Conservation (phyloP, 2,797 vertebrate species). For the Hippopotamyrus pictus region DNA sequence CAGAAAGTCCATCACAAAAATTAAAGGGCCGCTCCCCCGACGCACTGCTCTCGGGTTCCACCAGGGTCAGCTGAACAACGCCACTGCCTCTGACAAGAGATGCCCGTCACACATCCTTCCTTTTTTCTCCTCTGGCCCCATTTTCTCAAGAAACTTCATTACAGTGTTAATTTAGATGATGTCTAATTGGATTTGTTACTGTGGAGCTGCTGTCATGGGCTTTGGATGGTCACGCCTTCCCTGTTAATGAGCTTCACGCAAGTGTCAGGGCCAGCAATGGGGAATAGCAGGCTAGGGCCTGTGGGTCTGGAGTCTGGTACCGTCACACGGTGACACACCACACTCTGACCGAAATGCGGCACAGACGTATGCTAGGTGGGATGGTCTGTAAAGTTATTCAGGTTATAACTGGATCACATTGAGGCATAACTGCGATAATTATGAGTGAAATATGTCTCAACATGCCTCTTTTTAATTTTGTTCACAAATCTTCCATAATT, state of each 20-base stretch:
- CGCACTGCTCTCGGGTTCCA: not conserved
- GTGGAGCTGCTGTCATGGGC: constrained; percentile 1
- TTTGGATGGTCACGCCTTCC: not conserved
- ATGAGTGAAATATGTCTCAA: not conserved
- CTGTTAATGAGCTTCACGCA: constrained; percentile 1
- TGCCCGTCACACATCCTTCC: not conserved
- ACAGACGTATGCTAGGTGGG: not conserved
- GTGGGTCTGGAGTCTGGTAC: not conserved
- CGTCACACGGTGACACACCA: not conserved
- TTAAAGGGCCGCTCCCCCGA: not conserved
- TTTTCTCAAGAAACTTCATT: constrained; percentile 48
- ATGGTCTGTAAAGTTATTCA: not conserved
- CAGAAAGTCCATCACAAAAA: not conserved
- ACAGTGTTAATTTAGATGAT: constrained; percentile 47
- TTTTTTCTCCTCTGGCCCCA: constrained; percentile 9
- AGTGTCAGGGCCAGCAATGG: not conserved
- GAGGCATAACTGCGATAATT: not conserved
- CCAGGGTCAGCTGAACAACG: not conserved
- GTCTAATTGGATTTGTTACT: constrained; percentile 55
- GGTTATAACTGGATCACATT: not conserved
- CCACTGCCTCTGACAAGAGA: not conserved
- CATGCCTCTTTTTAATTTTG: not conserved
- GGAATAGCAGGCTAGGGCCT: not conserved
- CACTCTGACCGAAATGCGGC: not conserved
- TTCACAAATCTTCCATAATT: not conserved